phyloP scores from a whole-genome alignment of 2,888 invertebrate genomes.

The Ennomos erosarius region DNA sequence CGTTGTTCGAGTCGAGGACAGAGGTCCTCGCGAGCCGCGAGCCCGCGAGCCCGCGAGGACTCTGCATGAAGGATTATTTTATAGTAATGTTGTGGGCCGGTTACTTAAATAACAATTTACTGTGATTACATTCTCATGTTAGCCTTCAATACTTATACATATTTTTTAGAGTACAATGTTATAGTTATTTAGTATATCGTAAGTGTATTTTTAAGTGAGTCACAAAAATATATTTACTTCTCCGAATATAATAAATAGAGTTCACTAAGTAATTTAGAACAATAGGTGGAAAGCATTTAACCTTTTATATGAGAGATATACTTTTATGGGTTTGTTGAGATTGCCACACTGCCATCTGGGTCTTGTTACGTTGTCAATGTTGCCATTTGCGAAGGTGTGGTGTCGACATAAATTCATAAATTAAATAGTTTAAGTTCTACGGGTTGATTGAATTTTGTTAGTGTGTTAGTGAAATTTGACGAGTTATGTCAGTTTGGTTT shows the following conservation, averaged over 20 bases:
- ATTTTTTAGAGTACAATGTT: slow-evolving; percentile 86
- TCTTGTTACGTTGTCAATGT: slow-evolving; percentile 45
- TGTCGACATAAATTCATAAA: slow-evolving; percentile 47
- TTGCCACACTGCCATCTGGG: slow-evolving; percentile 48
- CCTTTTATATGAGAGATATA: slow-evolving; percentile 76
- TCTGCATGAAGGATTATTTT: slow-evolving; percentile 73
- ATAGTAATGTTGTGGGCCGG: slow-evolving; percentile 82
- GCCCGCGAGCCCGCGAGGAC: slow-evolving; percentile 37
- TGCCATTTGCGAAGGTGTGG: slow-evolving; percentile 44
- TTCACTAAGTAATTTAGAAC: slow-evolving; percentile 79
- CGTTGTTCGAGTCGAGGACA: slow-evolving; percentile 56
- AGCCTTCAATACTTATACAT: slow-evolving; percentile 86
- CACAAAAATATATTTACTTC: slow-evolving; percentile 84
- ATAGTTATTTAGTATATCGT: slow-evolving; percentile 83
- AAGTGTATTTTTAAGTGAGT: slow-evolving; percentile 80
- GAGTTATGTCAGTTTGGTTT: slow-evolving; percentile 71
- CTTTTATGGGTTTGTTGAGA: slow-evolving; percentile 62
- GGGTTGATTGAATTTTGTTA: slow-evolving; percentile 63
- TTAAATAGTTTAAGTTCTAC: slow-evolving; percentile 56
- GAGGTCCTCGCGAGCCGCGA: slow-evolving; percentile 1
- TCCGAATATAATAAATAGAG: slow-evolving; percentile 65
- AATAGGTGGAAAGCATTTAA: slow-evolving; percentile 80
- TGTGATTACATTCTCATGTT: slow-evolving; percentile 85
- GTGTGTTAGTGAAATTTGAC: slow-evolving; percentile 73
- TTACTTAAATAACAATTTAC: slow-evolving; percentile 82